Base-by-base conservation (phyloP, 2,888 invertebrate genomes). In the Drosophila birchii region DNA sequence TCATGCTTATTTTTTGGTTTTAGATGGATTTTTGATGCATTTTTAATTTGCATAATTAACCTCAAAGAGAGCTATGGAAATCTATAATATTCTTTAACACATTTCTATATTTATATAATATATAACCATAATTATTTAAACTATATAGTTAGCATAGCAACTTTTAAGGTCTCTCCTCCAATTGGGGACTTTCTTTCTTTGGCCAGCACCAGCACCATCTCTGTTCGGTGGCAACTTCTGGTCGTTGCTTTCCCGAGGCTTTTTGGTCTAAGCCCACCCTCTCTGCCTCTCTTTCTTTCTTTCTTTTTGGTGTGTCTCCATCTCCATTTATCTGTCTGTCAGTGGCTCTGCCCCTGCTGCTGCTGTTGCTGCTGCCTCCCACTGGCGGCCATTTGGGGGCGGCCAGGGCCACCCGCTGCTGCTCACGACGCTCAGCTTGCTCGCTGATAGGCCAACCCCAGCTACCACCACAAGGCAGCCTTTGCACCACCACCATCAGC, bases 401-500 rank as follows among this genome's bases (percentile, higher is more conserved):
- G 38, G 38, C 38, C 38, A 16, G 20, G 63, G 57, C 81, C 86
- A 85, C 88, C 83, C 83, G 86, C 83, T 81, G 87, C 81, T 84
- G 84, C 84, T 84, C 82, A 83, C 75, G 83, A 88, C 80, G 66
- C 73, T 47, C 54, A 64, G 54, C 41, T 43, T 29, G 66, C 38
- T 39, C 26, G 70, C 85, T 84, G 81, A 82, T 87, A 85, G 88
- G 81, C 63, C 64, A 43, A 38, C 38, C 73, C 51, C 20, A 34
- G 43, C 62, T 20, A 18, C 32, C 14, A 32, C 38, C 44, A 45
- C 20, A 18, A 9, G 23, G 11, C 20, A 18, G 53, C 36, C 5
- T n/a, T 45, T 23, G 49, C 36, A 53, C 34, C 54, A 38, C 23
- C 36, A 23, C 14, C 16, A n/a, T 2, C 26, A 11, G 16, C 34